These are phyloP conservation scores for Orientallactaga bullata DNA, from an alignment of 2,113 vertebrate genomes.

Conservation along the genomic window DNA sequence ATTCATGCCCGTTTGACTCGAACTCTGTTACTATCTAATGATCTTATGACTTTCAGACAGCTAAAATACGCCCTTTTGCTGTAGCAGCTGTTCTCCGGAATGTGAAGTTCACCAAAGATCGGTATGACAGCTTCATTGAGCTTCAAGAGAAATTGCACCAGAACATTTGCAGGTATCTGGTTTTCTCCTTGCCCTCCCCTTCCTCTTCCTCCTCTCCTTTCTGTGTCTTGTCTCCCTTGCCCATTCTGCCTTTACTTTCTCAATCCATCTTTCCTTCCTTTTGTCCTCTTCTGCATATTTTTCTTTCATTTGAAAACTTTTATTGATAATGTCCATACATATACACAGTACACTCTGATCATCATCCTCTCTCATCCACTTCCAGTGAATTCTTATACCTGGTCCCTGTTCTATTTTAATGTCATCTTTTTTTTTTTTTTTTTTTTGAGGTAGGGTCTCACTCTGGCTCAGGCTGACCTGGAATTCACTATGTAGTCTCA, in stretches of 20 bases:
- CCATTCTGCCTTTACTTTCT: background rate
- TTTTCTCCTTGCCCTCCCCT: background rate
- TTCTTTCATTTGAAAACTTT: background rate
- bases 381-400: too few species aligned
- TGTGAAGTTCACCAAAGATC: constrained; percentile 94
- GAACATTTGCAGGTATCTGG: constrained; percentile 96
- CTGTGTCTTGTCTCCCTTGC: background rate
- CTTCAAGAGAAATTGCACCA: constrained; percentile 99
- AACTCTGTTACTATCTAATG: constrained; percentile 14
- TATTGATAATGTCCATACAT: too few species aligned
- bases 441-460: too few species aligned
- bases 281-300: background rate
- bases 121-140: constrained; percentile 98
- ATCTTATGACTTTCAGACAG: constrained; percentile 88
- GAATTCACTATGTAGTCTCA: too few species aligned
- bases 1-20: constrained; percentile 43
- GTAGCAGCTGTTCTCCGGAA: constrained; percentile 96
- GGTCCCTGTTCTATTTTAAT: too few species aligned
- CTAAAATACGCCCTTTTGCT: constrained; percentile 92
- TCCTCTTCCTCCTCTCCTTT: background rate
- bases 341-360: too few species aligned
- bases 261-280: background rate
- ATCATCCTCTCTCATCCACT: background rate
- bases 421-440: too few species aligned
- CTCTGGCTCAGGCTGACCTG: too few species aligned